Percentiles rank a stretch among this genome's conserved stretches.
phyloP scores from a whole-genome alignment of 2,113 vertebrate genomes.

The human region GRCh38 chr9:8514001-8514500 shows the following conservation, averaged over 20 bases:
- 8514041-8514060: not conserved
- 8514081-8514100: not conserved
- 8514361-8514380: not conserved
- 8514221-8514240: not conserved
- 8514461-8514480: not conserved
- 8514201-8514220: not conserved
- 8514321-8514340: not conserved
- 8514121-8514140: not conserved
- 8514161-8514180: not conserved
- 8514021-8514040: not conserved
- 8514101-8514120: not conserved
- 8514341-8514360: not conserved
- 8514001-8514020: not conserved
- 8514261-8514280: not conserved
- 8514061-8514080: not conserved
- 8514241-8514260: not conserved
- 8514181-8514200: not conserved
- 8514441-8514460: not conserved
- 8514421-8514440: not conserved
- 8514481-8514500: not conserved
- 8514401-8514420: slow-evolving; percentile 7
- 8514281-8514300: not conserved
- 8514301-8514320: slow-evolving; percentile 9
- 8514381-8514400: not conserved
- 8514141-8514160: not conserved